Conservation (phyloP, 2,888 invertebrate species). For the Epinotia nisella region DNA sequence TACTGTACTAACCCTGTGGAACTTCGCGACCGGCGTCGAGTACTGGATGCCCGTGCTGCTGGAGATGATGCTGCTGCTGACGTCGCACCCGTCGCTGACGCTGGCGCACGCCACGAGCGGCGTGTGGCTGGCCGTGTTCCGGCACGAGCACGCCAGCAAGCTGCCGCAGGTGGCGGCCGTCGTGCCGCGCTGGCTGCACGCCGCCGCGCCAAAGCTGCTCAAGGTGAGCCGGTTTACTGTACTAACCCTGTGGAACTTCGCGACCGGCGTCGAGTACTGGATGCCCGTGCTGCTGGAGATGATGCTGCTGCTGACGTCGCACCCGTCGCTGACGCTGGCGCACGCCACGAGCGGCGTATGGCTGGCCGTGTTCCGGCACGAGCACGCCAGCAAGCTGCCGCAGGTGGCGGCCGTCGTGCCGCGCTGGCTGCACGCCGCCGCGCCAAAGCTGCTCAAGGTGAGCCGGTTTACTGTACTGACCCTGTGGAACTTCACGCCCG, state of each 20-base stretch:
- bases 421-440: conserved; percentile 90
- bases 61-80: too few species aligned
- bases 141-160: too few species aligned
- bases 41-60: conserved; percentile 82
- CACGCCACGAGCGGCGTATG: conserved; percentile 92
- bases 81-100: too few species aligned
- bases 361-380: conserved; percentile 93
- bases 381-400: conserved; percentile 89
- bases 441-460: conserved; percentile 91
- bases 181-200: too few species aligned
- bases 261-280: too few species aligned
- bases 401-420: conserved; percentile 90
- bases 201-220: too few species aligned
- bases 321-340: conserved; percentile 91
- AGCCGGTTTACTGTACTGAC: background rate
- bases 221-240: too few species aligned
- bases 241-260: conserved; percentile 87
- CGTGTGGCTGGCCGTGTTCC: too few species aligned
- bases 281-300: conserved; percentile 91
- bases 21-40: too few species aligned
- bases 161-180: too few species aligned
- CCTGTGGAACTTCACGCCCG: too few species aligned
- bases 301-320: conserved; percentile 90
- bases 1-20: conserved; percentile 85
- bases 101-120: too few species aligned